phyloP scores from a whole-genome alignment of 1,140 invertebrate genomes.

The Polypedilum vanderplanki region DNA sequence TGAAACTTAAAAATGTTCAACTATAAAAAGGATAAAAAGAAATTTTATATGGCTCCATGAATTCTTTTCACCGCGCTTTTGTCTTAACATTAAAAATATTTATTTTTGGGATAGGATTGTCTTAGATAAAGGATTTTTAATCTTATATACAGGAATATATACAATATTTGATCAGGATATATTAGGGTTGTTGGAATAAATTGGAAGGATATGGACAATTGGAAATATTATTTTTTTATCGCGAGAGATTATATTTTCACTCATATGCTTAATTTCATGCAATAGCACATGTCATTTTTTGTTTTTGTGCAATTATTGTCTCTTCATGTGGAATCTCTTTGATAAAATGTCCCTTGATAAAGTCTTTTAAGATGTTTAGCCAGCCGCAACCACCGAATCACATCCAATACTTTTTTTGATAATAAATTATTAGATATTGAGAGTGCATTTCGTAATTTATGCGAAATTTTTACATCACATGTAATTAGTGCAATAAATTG shows the following conservation, averaged over 20 bases:
- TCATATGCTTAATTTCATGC: not conserved
- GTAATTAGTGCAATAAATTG: too few relatives aligned
- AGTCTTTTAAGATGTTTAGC: too few relatives aligned
- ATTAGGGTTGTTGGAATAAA: not conserved
- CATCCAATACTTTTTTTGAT: too few relatives aligned
- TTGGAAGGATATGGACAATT: not conserved
- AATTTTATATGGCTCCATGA: too few relatives aligned
- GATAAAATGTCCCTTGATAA: too few relatives aligned
- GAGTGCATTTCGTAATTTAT: too few relatives aligned
- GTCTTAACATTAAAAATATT: not conserved
- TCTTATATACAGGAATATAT: conserved; percentile 7
- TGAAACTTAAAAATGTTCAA: not conserved
- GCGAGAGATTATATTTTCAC: not conserved
- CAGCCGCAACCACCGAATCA: too few relatives aligned
- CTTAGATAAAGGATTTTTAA: conserved; percentile 4
- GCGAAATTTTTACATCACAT: too few relatives aligned
- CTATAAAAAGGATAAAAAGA: not conserved
- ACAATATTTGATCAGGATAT: not conserved
- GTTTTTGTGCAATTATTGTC: not conserved
- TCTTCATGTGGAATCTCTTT: not conserved
- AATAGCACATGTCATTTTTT: not conserved
- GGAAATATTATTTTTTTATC: not conserved
- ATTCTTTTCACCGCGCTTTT: not conserved
- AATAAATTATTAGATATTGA: too few relatives aligned
- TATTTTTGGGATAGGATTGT: not conserved